These are phyloP conservation scores for Aspiorhynchus laticeps DNA, from an alignment of 2,113 vertebrate species.

Conservation along the genomic window DNA sequence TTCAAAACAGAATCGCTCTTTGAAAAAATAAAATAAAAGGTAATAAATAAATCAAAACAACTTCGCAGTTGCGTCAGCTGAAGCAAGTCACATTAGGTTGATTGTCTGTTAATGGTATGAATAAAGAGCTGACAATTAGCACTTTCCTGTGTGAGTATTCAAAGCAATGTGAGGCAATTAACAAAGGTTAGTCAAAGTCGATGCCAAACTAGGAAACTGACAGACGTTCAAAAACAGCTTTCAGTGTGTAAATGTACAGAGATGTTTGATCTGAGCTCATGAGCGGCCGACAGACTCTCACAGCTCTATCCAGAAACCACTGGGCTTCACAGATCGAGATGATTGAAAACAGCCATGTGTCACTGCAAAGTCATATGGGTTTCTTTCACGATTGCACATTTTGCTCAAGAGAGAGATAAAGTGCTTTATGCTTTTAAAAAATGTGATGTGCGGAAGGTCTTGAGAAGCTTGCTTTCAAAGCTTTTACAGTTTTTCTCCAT, in stretches of 20 bases:
- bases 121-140: background rate
- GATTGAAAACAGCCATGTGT: background rate
- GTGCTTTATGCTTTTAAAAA: too few relatives aligned
- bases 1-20: background rate
- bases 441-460: too few relatives aligned
- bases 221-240: background rate
- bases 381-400: background rate
- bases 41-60: background rate
- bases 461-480: too few relatives aligned
- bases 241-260: background rate
- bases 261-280: background rate
- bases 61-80: background rate
- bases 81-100: background rate
- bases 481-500: too few relatives aligned
- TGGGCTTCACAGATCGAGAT: background rate
- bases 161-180: slow-evolving; percentile 7
- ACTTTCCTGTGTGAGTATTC: background rate
- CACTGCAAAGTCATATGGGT: background rate
- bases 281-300: background rate
- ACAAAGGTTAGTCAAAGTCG: background rate
- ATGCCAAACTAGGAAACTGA: background rate
- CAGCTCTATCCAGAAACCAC: background rate
- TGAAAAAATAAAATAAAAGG: background rate
- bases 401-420: background rate
- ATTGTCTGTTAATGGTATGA: background rate